phyloP scores from a whole-genome alignment of 1,140 invertebrate species.

The Mycetomoellerius zeteki region DNA sequence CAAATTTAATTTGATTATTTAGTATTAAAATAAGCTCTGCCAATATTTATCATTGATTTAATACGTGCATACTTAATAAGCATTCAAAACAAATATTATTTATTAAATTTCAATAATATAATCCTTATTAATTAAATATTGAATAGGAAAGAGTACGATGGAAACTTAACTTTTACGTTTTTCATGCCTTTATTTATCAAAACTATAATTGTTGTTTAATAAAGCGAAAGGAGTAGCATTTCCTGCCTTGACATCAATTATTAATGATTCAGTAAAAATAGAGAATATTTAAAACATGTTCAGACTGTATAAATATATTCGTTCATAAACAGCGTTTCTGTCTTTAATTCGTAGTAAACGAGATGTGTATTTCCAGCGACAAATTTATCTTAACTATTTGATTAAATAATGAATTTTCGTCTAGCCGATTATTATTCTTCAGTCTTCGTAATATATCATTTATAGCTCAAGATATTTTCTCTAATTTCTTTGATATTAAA shows the following conservation, averaged over 20 bases:
- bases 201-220: background rate
- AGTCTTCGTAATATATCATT: background rate
- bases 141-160: background rate
- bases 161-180: background rate
- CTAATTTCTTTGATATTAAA: background rate
- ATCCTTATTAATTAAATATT: slow-evolving; percentile 1
- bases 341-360: background rate
- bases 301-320: background rate
- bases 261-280: background rate
- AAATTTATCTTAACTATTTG: background rate
- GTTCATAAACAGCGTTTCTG: background rate
- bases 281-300: background rate
- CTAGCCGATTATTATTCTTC: background rate
- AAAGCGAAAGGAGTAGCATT: background rate
- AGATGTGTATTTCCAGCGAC: background rate
- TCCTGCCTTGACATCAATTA: background rate
- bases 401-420: background rate
- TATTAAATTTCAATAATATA: slow-evolving; percentile 1
- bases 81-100: background rate
- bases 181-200: background rate
- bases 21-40: background rate
- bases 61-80: background rate
- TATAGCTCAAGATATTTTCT: background rate
- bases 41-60: background rate
- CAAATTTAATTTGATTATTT: slow-evolving; percentile 8